Percentiles rank a stretch among this genome's conserved stretches.
Conservation (phyloP, 2,888 invertebrate genomes). For the Phyto melanocephala region DNA sequence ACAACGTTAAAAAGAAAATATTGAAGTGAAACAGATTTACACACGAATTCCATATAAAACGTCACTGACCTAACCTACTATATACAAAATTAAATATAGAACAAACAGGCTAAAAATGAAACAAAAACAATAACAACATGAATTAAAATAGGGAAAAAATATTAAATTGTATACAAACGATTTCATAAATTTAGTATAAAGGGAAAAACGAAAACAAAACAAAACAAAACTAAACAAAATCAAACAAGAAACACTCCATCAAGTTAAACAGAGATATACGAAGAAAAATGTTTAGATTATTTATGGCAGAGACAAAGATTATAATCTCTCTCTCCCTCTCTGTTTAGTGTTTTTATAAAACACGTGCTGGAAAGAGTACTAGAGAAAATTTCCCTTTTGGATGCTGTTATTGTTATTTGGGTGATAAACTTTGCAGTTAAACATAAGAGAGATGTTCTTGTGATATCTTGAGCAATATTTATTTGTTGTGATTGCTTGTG, state of each 20-base stretch:
- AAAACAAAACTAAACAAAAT: background rate
- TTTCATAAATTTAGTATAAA: slow-evolving; percentile 32
- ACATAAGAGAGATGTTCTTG: slow-evolving; percentile 17
- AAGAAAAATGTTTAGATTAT: too few species aligned
- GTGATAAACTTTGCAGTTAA: background rate
- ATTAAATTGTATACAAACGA: slow-evolving; percentile 35
- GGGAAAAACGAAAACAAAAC: slow-evolving; percentile 5
- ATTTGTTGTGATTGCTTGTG: background rate
- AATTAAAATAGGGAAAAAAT: slow-evolving; percentile 36
- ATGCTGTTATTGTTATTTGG: slow-evolving; percentile 31
- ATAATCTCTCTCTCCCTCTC: too few species aligned
- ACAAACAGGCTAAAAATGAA: slow-evolving; percentile 41
- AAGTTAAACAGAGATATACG: background rate
- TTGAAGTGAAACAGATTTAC: background rate
- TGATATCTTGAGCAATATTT: background rate
- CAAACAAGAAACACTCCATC: background rate
- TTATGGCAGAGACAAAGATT: too few species aligned
- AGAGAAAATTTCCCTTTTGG: slow-evolving; percentile 58
- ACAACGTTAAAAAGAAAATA: background rate
- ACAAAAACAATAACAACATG: slow-evolving; percentile 49
- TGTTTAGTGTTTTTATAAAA: background rate
- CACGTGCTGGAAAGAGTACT: slow-evolving; percentile 30
- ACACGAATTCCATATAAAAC: slow-evolving; percentile 41
- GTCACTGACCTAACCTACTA: slow-evolving; percentile 67
- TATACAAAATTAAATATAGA: slow-evolving; percentile 60